Evolutionary conservation across 2,797 vertebrate genomes (phyloP), one percentile per base, ranked within the genome.

Genomic region (Lagocephalus sceleratus): DNA sequence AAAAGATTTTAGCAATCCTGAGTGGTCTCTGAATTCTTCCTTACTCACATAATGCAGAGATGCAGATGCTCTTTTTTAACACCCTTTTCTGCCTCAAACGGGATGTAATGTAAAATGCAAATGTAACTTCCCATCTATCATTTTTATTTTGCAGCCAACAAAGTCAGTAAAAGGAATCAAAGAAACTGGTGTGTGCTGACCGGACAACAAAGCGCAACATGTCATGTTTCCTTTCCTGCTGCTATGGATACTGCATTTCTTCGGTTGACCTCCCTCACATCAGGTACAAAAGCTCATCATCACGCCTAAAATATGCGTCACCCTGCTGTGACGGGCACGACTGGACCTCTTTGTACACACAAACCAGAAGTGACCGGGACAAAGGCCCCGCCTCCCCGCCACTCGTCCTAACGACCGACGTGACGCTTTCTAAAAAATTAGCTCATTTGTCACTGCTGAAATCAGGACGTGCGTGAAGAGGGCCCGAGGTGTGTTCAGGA

Each of bases 371-470:
- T 23, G 25, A 54, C n/a, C 56, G 54, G 21, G 55, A 59, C 58
- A 67, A 20, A 35, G 22, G 21, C 43, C 29, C 22, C 39, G 55
- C 59, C 61, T 62, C 32, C 55, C 41, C 23, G 25, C 23, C 54
- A 47, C 2, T 52, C 65, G 68, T 72, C 44, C 66, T 75, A 75
- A 80, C 19, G 50, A 59, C 54, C 20, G 52, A 69, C 56, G 55
- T 69, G 67, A 71, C 62, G 55, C 57, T 63, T 78, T 74, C 59
- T 23, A 54, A 57, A 70, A 78, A 79, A 67, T 40, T 4, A 64
- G 45, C 56, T 49, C 53, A 63, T 86, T 81, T 60, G 63, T 79
- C 73, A 84, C 48, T 20, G 69, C 58, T 76, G 40, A 63, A 74
- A 73, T 56, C 48, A 65, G 71, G 67, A 63, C 21, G 5, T 45